Base-by-base conservation (phyloP, 2,113 vertebrate genomes). In the Suricata suricatta region DNA sequence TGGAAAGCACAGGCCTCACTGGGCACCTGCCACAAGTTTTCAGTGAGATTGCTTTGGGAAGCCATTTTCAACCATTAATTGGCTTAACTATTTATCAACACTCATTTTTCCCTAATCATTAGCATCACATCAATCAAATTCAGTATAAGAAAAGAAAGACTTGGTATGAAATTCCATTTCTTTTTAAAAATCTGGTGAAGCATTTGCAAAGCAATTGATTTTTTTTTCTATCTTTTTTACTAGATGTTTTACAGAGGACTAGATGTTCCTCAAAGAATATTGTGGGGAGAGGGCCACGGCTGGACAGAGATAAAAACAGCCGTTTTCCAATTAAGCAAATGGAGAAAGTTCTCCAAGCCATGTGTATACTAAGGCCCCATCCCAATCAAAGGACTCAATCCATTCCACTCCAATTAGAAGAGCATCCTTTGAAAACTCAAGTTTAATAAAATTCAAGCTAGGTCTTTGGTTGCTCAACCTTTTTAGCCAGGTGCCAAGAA, bases 401-500 rank as follows among this genome's bases (percentile, higher is more conserved):
- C 27, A 7, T n/a, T 91, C 71, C 25, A 44, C 41, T 80, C 90
- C 88, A 95, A 54, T 84, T 95, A 31, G 35, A 89, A 96, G 89
- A 89, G 35, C 52, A 93, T 76, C 47, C 72, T 91, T 97, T 93
- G 72, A 97, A 92, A 95, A 92, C 72, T 95, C 66, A 44, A 68
- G 74, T 95, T 96, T 90, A 96, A 96, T 80, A 76, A 94, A 97
- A 96, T 60, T 90, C 93, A 97, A 95, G 81, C 52, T 77, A 95
- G 88, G 57, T 80, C 85, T 95, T 92, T 69, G 29, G 23, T 96
- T 98, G 69, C 88, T 97, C 90, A 96, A 47, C 96, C 95, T 92
- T 96, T 96, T 95, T 52, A 97, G 92, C 44, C 94, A 92, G 94
- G 90, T 93, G 80, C 90, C 94, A 97, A 97, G 88, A 93, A 69